phyloP scores from a whole-genome alignment of 2,113 vertebrate species.

The Elgaria multicarinata region DNA sequence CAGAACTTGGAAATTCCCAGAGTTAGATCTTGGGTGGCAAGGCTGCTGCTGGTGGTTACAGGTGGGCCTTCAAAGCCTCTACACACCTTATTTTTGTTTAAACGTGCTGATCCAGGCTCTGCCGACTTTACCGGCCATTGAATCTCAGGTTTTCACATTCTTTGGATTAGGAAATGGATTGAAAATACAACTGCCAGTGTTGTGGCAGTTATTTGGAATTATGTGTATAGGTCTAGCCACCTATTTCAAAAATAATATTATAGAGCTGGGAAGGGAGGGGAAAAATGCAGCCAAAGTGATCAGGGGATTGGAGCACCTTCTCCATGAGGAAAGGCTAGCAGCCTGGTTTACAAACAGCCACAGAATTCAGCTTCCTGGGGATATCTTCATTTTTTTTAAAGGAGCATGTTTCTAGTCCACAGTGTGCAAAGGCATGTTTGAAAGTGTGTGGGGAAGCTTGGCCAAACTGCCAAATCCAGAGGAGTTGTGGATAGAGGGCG shows the following conservation, averaged over 20 bases:
- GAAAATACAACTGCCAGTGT: neutral
- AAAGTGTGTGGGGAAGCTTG: neutral
- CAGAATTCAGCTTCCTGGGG: neutral
- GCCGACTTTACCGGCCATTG: neutral
- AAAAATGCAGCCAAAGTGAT: neutral
- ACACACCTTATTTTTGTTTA: neutral
- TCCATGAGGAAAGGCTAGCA: neutral
- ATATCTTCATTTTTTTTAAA: neutral
- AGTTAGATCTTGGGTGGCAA: neutral
- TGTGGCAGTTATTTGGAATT: neutral
- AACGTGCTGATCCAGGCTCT: neutral
- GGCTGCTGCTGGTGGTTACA: neutral
- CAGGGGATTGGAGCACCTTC: neutral
- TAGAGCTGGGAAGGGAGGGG: neutral
- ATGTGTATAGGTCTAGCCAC: too few species aligned
- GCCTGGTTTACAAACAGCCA: neutral
- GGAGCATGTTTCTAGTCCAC: neutral
- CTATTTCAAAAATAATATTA: neutral
- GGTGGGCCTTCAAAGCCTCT: too few species aligned
- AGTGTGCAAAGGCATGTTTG: neutral
- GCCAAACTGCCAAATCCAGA: neutral
- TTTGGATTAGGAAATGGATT: neutral
- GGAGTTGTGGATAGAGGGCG: neutral
- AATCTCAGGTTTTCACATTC: too few species aligned
- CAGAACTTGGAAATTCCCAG: conserved; percentile 3